phyloP scores from a whole-genome alignment of 2,888 invertebrate genomes.

The Lepidocyrtoides sp. region DNA sequence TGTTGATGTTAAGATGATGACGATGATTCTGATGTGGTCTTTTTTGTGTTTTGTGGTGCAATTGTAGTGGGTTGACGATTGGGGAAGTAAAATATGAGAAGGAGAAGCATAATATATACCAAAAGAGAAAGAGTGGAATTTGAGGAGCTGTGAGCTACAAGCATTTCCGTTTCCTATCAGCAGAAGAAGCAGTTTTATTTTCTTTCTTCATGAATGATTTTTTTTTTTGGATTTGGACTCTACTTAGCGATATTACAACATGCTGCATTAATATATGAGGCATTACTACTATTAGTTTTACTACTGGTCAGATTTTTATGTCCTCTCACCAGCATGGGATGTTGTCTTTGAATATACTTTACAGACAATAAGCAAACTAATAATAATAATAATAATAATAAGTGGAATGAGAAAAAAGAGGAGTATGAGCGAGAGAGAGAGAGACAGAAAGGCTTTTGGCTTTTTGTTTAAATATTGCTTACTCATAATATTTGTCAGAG shows the following conservation, averaged over 20 bases:
- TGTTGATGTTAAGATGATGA: constrained; percentile 17
- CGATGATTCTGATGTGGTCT: constrained; percentile 41
- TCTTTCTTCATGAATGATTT: constrained; percentile 19
- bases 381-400: constrained; percentile 52
- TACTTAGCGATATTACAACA: not conserved
- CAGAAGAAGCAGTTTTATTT: constrained; percentile 15
- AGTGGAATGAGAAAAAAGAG: constrained; percentile 47
- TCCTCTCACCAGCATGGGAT: constrained; percentile 28
- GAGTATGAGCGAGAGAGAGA: too few species aligned
- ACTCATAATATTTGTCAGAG: constrained; percentile 50
- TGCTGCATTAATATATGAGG: not conserved
- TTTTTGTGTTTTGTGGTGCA: constrained; percentile 36
- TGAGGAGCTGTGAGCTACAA: constrained; percentile 79
- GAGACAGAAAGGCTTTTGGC: constrained; percentile 24
- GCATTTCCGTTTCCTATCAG: constrained; percentile 85
- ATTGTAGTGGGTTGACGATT: constrained; percentile 9
- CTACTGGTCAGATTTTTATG: constrained; percentile 47
- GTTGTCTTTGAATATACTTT: constrained; percentile 53
- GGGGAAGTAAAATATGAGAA: not conserved
- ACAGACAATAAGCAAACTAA: constrained; percentile 49
- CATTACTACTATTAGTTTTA: not conserved
- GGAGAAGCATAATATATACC: too few species aligned
- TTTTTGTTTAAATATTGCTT: constrained; percentile 62
- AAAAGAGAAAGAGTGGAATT: constrained; percentile 73
- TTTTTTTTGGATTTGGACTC: constrained; percentile 37